A percentile compares a stretch with the other conserved stretches of the same genome.
Evolutionary conservation across 37 sponge, comb jelly and placozoan genomes (phyloP).

Genomic region (Axinella damicornis): DNA sequence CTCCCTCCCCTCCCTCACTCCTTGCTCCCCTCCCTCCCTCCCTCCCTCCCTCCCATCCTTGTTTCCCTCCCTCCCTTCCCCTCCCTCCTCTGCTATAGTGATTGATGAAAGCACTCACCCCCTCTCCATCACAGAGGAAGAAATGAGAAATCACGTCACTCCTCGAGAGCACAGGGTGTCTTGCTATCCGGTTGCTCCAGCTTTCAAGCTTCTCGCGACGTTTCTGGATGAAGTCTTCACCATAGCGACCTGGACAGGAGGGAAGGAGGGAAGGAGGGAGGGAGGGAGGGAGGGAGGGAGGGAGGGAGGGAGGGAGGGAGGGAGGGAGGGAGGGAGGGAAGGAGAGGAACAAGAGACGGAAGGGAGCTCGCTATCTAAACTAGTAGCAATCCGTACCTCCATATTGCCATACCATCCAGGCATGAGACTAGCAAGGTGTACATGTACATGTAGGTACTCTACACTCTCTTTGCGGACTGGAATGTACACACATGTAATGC

Average conservation of each 20-base stretch:
- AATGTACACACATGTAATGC: no score
- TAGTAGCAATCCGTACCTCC: no score
- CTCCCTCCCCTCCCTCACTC: not conserved
- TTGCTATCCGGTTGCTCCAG: conserved; percentile 94
- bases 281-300: not conserved
- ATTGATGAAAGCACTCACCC: conserved; percentile 31
- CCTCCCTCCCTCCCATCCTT: conserved; percentile 10
- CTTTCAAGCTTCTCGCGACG: conserved; percentile 88
- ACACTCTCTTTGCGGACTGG: no score
- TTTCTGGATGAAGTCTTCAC: conserved; percentile 93
- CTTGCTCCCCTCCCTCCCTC: conserved; percentile 6
- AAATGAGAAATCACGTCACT: conserved; percentile 84
- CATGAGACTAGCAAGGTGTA: no score
- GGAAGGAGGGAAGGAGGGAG: not conserved
- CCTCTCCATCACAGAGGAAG: conserved; percentile 63
- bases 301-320: no score
- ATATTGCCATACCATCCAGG: no score
- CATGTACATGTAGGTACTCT: no score
- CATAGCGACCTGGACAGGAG: conserved; percentile 69
- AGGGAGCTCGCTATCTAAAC: no score
- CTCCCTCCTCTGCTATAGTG: conserved; percentile 58
- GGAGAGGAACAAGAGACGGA: no score
- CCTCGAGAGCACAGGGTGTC: conserved; percentile 92
- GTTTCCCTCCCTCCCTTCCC: conserved; percentile 37
- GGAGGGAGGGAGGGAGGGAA: no score